Conservation (phyloP, 1,140 invertebrate genomes). For the Sitobion miscanthi region DNA sequence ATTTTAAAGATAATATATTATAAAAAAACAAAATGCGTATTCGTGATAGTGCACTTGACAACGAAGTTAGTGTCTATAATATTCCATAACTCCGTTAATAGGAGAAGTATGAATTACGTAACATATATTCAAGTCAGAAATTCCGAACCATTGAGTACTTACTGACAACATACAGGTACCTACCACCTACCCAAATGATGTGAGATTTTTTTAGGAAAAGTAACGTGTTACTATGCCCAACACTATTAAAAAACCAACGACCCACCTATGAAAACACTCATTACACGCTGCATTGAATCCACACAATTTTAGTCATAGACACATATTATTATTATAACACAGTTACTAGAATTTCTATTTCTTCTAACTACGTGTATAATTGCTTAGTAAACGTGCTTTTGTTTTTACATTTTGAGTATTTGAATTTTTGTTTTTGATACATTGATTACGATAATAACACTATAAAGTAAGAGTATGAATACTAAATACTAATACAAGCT, state of each 20-base stretch:
- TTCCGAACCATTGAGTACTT: not conserved
- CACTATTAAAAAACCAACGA: not conserved
- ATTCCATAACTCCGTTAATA: not conserved
- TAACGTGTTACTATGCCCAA: not conserved
- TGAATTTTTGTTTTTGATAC: not conserved
- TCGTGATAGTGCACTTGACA: not conserved
- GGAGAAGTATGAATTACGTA: not conserved
- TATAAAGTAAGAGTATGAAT: not conserved
- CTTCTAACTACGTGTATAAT: not conserved
- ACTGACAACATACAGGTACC: not conserved
- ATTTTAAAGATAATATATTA: constrained; percentile 20
- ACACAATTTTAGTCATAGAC: not conserved
- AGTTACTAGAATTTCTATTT: not conserved
- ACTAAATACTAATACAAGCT: no score
- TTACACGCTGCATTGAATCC: not conserved
- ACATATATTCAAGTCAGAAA: not conserved
- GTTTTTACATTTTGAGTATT: not conserved
- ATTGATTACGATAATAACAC: not conserved
- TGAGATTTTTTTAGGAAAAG: not conserved
- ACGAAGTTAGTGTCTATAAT: not conserved
- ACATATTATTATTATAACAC: not conserved
- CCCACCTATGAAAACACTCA: no score
- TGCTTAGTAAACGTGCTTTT: not conserved
- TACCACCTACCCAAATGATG: not conserved
- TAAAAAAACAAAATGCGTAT: not conserved